Conservation (phyloP, 2,888 invertebrate genomes). For the Oscheius sp. region DNA sequence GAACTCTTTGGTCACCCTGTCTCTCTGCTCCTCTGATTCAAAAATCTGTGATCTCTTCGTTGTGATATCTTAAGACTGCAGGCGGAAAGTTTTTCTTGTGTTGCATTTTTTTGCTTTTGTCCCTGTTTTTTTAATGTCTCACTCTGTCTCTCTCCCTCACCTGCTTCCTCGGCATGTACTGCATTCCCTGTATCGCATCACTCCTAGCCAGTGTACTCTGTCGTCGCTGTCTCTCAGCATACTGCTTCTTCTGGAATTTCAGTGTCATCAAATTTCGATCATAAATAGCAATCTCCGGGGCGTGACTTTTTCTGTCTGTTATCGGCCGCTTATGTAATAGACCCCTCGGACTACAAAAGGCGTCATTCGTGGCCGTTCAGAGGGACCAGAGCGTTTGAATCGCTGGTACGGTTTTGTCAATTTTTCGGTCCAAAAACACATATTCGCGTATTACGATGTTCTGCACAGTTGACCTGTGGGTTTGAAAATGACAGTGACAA, state of each 20-base stretch:
- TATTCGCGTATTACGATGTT: too few relatives aligned
- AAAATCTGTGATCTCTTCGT: too few relatives aligned
- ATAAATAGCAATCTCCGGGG: background rate
- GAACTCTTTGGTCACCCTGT: too few relatives aligned
- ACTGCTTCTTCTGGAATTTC: conserved; percentile 31
- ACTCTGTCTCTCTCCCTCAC: conserved; percentile 22
- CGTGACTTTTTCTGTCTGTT: conserved; percentile 13
- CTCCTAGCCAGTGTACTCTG: conserved; percentile 61
- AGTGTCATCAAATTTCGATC: too few relatives aligned
- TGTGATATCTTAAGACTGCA: too few relatives aligned
- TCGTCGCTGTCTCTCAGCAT: conserved; percentile 50
- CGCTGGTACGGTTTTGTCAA: background rate
- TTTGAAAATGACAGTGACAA: background rate
- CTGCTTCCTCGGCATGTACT: conserved; percentile 55
- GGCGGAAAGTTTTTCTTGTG: too few relatives aligned
- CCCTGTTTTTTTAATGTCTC: background rate
- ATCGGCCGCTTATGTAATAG: conserved; percentile 19
- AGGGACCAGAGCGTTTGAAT: background rate
- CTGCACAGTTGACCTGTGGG: background rate
- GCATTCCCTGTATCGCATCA: conserved; percentile 54
- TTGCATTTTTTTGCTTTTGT: too few relatives aligned
- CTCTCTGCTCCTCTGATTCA: too few relatives aligned
- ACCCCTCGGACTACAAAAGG: conserved; percentile 18
- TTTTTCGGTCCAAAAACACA: too few relatives aligned
- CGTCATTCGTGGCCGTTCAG: background rate